Base-by-base conservation (phyloP, 2,888 invertebrate genomes). In the Alloscopus bannaensis region DNA sequence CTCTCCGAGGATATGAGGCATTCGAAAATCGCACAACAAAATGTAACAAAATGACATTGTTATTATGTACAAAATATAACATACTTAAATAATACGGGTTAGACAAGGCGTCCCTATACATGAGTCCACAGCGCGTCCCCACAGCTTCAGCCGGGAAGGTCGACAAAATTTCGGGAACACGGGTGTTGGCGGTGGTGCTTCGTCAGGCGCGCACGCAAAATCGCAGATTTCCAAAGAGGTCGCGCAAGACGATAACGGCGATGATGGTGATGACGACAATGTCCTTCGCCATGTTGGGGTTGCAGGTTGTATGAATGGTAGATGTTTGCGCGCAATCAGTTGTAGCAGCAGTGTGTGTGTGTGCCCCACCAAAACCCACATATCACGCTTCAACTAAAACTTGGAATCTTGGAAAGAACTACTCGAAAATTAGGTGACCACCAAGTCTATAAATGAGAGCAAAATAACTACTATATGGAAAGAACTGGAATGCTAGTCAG, bases 291-390 rank as follows among this genome's bases (percentile, higher is more conserved):
- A 40, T 40, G 40, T 13, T 8, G 6, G 36, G 36, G 50, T 50
- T n/a, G 50, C 20, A 50, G 57, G 6, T 57, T 22, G 22, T 20
- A 24, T 20, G 20, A 55, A 31, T 24, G 40, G 26, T 40, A 24
- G 59, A 16, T 73, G 22, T 52, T 16, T 65, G 73, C 73, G 73
- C 73, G 73, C 73, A 57, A 55, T 20, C 18, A 40, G 13, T n/a
- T 50, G 1, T 20, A 2, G 13, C 8, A 18, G 29, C 64, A 13
- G 57, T n/a, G 26, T 66, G 75, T n/a, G n/a, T n/a, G n/a, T n/a
- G n/a, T n/a, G n/a, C 45, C 59, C 57, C 18, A 66, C 75, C 75
- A 47, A 66, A 75, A 75, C 75, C 75, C 75, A 75, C 75, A 75
- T 75, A n/a, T n/a, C n/a, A n/a, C n/a, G 65, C 75, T 57, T 59